Evolutionary conservation across 2,113 vertebrate species (phyloP).

Genomic region (Muscicapa adusta): DNA sequence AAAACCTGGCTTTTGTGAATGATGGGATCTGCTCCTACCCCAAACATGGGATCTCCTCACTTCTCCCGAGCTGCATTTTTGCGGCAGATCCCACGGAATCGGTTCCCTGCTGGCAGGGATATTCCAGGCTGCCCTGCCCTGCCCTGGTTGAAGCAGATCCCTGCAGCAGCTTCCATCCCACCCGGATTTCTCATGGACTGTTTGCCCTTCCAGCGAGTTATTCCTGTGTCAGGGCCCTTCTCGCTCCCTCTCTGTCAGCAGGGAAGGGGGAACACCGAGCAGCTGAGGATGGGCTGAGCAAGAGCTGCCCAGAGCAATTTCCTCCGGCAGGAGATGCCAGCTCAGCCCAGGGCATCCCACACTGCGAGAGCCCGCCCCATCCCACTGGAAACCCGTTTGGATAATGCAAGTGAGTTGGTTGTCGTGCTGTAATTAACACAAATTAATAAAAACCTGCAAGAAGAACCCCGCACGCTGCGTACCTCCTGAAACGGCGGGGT

Average conservation of each 20-base stretch:
- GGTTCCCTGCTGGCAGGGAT: neutral
- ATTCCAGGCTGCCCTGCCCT: neutral
- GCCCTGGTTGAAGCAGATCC: neutral
- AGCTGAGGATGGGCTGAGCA: neutral
- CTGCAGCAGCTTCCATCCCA: neutral
- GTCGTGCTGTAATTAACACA: rapidly evolving
- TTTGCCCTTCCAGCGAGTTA: neutral
- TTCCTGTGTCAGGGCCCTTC: rapidly evolving
- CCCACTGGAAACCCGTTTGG: rapidly evolving
- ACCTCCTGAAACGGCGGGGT: rapidly evolving
- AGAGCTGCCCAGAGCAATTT: neutral
- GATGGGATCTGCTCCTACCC: neutral
- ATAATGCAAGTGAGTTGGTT: rapidly evolving
- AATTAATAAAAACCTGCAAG: neutral
- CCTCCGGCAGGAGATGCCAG: neutral
- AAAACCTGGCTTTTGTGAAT: neutral
- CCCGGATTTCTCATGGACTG: rapidly evolving
- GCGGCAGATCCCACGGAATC: neutral
- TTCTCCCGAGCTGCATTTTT: rapidly evolving
- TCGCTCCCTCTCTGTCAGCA: neutral
- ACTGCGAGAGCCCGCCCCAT: too few species aligned
- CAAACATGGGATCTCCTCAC: neutral
- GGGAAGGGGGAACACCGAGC: rapidly evolving
- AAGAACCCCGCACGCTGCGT: rapidly evolving
- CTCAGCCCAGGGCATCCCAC: neutral